These are phyloP conservation scores for Rhingia rostrata DNA, from an alignment of 2,888 invertebrate species.

Conservation along the genomic window DNA sequence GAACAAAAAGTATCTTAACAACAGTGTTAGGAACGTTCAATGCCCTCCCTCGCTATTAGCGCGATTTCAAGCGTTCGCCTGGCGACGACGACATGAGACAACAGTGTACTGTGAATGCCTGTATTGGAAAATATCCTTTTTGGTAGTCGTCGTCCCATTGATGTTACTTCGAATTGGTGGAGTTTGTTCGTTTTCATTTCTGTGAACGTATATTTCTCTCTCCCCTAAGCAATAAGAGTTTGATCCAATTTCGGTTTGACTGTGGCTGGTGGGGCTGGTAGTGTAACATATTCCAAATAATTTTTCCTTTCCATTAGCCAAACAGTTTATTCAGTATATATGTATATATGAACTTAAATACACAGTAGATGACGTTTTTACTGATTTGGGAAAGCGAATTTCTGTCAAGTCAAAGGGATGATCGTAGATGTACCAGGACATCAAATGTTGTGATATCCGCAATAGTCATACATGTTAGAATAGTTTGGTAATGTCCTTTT, in stretches of 20 bases:
- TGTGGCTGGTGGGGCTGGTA: not conserved
- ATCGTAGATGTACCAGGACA: no score
- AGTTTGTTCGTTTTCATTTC: conserved; percentile 1
- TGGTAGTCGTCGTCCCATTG: conserved; percentile 26
- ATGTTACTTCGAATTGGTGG: conserved; percentile 29
- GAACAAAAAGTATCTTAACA: conserved; percentile 58
- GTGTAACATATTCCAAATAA: not conserved
- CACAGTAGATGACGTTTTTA: no score
- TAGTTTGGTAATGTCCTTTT: no score
- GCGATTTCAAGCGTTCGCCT: conserved; percentile 43
- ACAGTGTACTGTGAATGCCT: conserved; percentile 52
- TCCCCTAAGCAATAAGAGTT: conserved; percentile 28
- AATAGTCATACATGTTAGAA: no score
- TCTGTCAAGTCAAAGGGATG: no score
- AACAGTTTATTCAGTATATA: not conserved
- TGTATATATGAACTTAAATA: no score
- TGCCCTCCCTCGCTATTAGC: conserved; percentile 71
- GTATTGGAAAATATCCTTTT: conserved; percentile 42
- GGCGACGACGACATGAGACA: conserved; percentile 65
- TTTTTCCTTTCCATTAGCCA: not conserved
- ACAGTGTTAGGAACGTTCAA: conserved; percentile 67
- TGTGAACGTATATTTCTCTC: not conserved
- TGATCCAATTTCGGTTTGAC: conserved; percentile 23
- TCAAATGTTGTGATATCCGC: no score
- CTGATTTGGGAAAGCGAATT: no score